These are phyloP conservation scores for Cynocephalus volans DNA, from an alignment of 2,113 vertebrate genomes.

Conservation along the genomic window DNA sequence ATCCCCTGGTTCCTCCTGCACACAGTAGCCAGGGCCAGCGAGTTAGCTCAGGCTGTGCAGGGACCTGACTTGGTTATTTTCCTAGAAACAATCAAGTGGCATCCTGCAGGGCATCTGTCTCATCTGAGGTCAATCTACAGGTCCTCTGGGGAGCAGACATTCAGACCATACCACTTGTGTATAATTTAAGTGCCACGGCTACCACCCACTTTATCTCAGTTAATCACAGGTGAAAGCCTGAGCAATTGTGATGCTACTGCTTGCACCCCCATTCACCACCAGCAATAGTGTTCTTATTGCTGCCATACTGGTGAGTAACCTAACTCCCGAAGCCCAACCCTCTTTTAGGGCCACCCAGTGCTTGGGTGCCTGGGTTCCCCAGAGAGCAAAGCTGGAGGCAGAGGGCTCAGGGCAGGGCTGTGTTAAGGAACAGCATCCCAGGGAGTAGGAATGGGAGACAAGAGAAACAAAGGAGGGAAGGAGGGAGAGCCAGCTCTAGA, in stretches of 20 bases:
- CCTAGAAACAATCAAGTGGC: background rate
- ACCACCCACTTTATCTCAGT: background rate
- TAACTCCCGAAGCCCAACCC: background rate
- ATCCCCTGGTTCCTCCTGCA: background rate
- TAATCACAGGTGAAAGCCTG: background rate
- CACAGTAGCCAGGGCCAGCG: background rate
- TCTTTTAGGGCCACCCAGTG: background rate
- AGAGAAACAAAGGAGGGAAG: background rate
- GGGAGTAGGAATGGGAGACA: background rate
- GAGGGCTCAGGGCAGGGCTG: background rate
- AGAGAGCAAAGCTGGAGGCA: background rate
- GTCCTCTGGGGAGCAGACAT: background rate
- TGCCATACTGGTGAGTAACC: background rate
- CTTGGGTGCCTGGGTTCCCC: background rate
- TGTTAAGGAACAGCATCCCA: background rate
- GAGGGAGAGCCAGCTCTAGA: background rate
- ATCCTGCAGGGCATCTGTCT: background rate
- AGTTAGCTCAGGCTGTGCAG: background rate
- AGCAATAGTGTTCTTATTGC: background rate
- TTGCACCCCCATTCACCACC: background rate
- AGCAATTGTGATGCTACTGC: background rate
- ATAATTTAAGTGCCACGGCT: background rate
- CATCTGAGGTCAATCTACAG: background rate
- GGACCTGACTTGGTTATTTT: background rate
- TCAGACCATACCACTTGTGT: background rate